phyloP scores from a whole-genome alignment of 2,113 vertebrate species.

The Girardinichthys multiradiatus region DNA sequence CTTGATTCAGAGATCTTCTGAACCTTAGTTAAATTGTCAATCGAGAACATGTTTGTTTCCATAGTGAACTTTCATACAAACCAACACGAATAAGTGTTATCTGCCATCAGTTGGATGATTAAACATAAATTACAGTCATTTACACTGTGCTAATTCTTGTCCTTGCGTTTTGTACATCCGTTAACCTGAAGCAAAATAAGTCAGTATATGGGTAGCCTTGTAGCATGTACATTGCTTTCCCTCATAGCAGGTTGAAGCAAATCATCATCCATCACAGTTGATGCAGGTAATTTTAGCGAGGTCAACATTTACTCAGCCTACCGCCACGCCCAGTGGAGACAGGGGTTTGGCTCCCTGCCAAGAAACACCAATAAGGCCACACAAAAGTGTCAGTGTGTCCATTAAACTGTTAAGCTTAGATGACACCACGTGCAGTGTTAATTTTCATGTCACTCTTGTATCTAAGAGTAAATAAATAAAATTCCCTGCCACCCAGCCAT shows the following conservation, averaged over 20 bases:
- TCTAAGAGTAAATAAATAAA: conserved; percentile 57
- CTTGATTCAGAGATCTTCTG: background rate
- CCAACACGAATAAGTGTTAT: too few relatives aligned
- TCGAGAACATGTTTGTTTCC: too few relatives aligned
- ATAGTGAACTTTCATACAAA: too few relatives aligned
- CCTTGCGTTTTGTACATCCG: background rate
- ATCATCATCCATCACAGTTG: conserved; percentile 25
- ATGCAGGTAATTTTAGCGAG: conserved; percentile 33
- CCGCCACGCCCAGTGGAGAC: conserved; percentile 19
- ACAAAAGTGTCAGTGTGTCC: conserved; percentile 43
- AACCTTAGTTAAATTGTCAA: too few relatives aligned
- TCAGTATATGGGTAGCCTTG: background rate
- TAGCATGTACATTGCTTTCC: background rate
- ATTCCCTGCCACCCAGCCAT: conserved; percentile 34
- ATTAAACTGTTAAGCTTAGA: conserved; percentile 17
- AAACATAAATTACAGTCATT: background rate
- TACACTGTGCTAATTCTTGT: background rate
- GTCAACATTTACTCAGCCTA: conserved; percentile 31
- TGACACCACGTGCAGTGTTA: conserved; percentile 30
- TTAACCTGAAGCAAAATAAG: background rate
- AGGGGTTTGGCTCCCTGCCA: conserved; percentile 15
- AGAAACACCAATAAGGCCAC: conserved; percentile 27
- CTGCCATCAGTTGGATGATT: background rate
- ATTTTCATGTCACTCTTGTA: conserved; percentile 59
- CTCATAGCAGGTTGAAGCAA: conserved; percentile 16